Evolutionary conservation across 2,888 invertebrate species (phyloP), one percentile per base, ranked within the genome.

Genomic region (Cerastis rubricosa): DNA sequence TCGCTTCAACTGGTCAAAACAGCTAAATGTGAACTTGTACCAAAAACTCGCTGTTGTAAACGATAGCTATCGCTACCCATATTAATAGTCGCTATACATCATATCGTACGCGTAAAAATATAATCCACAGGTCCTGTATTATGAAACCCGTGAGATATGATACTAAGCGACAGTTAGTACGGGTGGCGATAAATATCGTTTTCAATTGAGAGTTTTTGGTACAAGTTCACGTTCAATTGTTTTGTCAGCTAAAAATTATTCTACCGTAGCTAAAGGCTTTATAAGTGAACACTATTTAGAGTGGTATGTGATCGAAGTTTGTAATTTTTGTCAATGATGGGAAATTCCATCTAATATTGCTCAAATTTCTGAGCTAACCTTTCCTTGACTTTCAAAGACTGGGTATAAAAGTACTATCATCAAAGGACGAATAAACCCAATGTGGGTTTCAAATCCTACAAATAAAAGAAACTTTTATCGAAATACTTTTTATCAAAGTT

Each of bases 401-500:
- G 40, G 17, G 8, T 6, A 6, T 25, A 19, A 29, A 43, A 43
- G 1, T n/a, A 17, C 63, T 71, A 51, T 51, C 45, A 25, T 65
- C 35, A 78, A 81, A 78, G 19, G 8, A 35, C 49, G 25, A 35
- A 64, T 12, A 63, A 83, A 47, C 29, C 66, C 59, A 43, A 19
- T 47, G 51, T 65, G 40, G 65, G 45, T 77, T 49, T 35, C 17
- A 51, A 71, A 59, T 35, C 22, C 65, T 35, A 49, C 45, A 59
- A 64, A 64, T 61, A 65, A 59, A 19, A 47, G 0, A 22, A 43
- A 61, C 45, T 61, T 71, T 54, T 6, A 47, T 5, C 29, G 9
- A 73, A 69, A 69, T 57, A 63, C 29, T 83, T 73, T 78, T 65
- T n/a, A 65, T 5, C 11, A 40, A 74, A 74, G 40, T 74, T 57